phyloP scores from a whole-genome alignment of 2,888 invertebrate genomes.

The Tetropium fuscum region DNA sequence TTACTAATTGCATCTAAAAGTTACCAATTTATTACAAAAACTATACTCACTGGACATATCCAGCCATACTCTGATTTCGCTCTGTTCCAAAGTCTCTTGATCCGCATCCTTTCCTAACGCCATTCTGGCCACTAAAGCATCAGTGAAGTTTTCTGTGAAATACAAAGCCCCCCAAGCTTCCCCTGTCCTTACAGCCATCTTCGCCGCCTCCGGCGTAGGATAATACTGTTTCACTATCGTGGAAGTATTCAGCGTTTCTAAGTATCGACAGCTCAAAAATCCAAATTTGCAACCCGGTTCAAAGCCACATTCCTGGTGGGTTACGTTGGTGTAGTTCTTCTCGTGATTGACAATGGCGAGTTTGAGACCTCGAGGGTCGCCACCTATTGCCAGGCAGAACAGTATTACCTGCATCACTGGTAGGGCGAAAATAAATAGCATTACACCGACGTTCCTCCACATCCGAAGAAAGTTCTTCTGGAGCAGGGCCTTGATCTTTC shows the following conservation, averaged over 20 bases:
- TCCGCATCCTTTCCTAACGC: constrained; percentile 85
- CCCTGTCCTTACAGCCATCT: constrained; percentile 79
- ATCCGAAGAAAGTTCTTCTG: constrained; percentile 91
- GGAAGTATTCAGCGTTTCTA: constrained; percentile 67
- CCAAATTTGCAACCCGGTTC: constrained; percentile 76
- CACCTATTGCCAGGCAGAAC: constrained; percentile 92
- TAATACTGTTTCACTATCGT: constrained; percentile 81
- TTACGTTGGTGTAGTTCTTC: constrained; percentile 65
- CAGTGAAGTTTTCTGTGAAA: constrained; percentile 91
- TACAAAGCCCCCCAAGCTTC: constrained; percentile 90
- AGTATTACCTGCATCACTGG: constrained; percentile 94
- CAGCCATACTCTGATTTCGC: constrained; percentile 89
- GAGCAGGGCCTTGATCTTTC: constrained; percentile 86
- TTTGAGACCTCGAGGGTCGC: constrained; percentile 85
- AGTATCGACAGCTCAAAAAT: constrained; percentile 76
- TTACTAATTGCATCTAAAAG: too few relatives aligned
- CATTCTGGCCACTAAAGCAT: constrained; percentile 85
- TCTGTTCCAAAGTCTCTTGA: constrained; percentile 87
- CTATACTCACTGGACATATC: constrained; percentile 85
- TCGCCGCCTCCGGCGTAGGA: constrained; percentile 74
- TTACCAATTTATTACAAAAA: too few relatives aligned
- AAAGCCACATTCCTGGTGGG: constrained; percentile 53
- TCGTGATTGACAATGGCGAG: constrained; percentile 84
- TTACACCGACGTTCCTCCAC: constrained; percentile 94
- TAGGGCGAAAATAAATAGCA: constrained; percentile 93